These are phyloP conservation scores for Falco peregrinus DNA, from an alignment of 2,797 vertebrate species.

Conservation along the genomic window DNA sequence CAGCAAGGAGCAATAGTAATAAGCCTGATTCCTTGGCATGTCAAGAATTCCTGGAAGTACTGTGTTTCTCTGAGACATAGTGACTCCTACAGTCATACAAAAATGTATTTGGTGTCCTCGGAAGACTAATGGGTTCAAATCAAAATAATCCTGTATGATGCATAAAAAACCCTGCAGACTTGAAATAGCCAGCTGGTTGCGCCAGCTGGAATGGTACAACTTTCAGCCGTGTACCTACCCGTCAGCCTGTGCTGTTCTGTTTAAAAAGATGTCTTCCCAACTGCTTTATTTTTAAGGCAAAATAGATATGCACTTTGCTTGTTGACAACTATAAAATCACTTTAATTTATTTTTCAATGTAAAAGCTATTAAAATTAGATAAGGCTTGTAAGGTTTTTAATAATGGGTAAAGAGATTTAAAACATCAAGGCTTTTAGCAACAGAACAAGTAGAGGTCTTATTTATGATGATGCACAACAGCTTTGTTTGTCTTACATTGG, in stretches of 20 bases:
- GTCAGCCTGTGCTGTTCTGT: background rate
- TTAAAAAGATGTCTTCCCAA: background rate
- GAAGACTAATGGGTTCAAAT: background rate
- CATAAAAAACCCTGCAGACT: background rate
- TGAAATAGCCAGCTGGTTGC: background rate
- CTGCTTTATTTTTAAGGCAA: background rate
- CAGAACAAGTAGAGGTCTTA: background rate
- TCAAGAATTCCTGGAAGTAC: conserved; percentile 1
- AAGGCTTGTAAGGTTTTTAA: background rate
- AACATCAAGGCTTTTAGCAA: background rate
- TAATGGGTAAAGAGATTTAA: background rate
- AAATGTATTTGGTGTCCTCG: background rate
- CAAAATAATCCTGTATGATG: background rate
- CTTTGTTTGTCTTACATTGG: background rate
- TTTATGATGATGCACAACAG: background rate
- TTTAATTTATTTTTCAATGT: background rate
- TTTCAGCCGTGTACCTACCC: background rate
- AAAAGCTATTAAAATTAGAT: background rate
- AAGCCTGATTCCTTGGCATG: background rate
- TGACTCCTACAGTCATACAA: background rate
- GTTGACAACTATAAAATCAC: background rate
- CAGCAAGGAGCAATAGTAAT: background rate
- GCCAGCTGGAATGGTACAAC: background rate
- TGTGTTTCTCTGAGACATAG: background rate
- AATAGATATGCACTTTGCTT: background rate